A percentile compares a stretch with the other conserved stretches of the same genome.
phyloP scores from a whole-genome alignment of 2,113 vertebrate species.

The Thalassarche chlororhynchos region DNA sequence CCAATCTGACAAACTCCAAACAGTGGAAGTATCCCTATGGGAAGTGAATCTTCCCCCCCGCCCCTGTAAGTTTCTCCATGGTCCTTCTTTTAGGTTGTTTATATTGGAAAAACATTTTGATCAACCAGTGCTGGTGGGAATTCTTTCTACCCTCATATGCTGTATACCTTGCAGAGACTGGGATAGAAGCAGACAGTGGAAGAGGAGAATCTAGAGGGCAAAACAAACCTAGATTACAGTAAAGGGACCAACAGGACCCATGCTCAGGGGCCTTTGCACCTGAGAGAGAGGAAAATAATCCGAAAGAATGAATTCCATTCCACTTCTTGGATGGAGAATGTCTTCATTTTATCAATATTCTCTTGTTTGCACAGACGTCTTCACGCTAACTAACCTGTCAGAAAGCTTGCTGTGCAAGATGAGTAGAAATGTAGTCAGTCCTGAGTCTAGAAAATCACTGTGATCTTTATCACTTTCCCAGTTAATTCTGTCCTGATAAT shows the following conservation, averaged over 20 bases:
- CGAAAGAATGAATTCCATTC: neutral
- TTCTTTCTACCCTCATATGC: neutral
- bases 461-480: neutral
- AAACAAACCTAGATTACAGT: neutral
- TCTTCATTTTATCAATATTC: neutral
- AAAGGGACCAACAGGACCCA: neutral
- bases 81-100: neutral
- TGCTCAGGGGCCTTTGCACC: neutral
- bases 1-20: neutral
- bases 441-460: neutral
- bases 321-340: neutral
- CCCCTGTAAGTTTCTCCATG: rapidly evolving
- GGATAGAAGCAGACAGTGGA: neutral
- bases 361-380: neutral
- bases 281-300: neutral
- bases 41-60: neutral
- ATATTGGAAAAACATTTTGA: neutral
- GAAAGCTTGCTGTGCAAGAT: neutral
- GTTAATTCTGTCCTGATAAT: neutral
- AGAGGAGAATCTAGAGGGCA: neutral
- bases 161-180: neutral
- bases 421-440: neutral
- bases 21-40: neutral
- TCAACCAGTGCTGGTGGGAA: neutral
- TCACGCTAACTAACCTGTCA: neutral